Evolutionary conservation across 2,113 vertebrate species (phyloP), one percentile per base, ranked within the genome.

Genomic region (Rhea americana): DNA sequence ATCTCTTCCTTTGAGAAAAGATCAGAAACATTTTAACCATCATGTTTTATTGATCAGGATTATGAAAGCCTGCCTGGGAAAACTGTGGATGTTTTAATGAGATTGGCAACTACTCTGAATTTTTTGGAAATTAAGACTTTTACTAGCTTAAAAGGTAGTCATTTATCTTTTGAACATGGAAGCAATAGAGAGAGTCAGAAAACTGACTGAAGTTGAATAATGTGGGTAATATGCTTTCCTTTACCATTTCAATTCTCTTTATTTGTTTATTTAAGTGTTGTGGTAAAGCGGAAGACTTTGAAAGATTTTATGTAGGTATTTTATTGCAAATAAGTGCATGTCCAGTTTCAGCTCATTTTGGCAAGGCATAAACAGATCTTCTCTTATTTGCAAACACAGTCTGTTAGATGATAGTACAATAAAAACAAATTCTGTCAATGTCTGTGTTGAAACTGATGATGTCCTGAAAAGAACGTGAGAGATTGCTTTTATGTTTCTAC

Each of bases 221-320:
- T 30, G 8, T 2, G 1, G 3, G 30, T 63, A n/a, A 7, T 1
- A 7, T 20, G 6, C 55, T n/a, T 87, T 81, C 53, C 0, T 0
- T n/a, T 47, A 37, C 4, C 37, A 35, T 84, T 89, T 77, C 37
- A 67, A 9, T 3, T 71, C 4, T 32, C 2, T 48, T 24, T 30
- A 3, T 17, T 45, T 48, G 3, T 18, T n/a, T 35, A 61, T 37
- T 37, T 37, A 20, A 41, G 6, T 35, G 21, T 28, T 74, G 7
- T 1, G 1, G 11, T 51, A 68, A 74, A 55, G 74, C 9, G 72
- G 55, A 70, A 20, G n/a, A n/a, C 2, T 7, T 71, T 2, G 20
- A 37, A 55, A 78, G 1, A 51, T 75, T 37, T n/a, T 48, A 67
- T 84, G 48, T 5, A 68, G 20, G 1, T 0, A 19, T 78, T 67